A percentile compares a stretch with the other conserved stretches of the same genome.
Conservation (phyloP, 2,797 vertebrate genomes). For the Onychomys leucogaster region DNA sequence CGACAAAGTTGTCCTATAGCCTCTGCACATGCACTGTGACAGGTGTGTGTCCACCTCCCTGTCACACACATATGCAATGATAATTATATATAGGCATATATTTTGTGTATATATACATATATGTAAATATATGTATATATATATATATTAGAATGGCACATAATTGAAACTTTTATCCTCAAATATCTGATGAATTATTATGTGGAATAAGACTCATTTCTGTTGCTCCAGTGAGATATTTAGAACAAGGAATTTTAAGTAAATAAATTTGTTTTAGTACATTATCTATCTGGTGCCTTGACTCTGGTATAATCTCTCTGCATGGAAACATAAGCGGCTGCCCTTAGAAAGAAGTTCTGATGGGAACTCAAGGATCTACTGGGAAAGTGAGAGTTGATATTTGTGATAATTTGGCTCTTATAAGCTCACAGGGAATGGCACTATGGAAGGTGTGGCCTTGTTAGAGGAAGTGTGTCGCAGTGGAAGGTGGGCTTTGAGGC, state of each 20-base stretch:
- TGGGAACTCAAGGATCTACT: neutral
- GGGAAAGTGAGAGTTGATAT: neutral
- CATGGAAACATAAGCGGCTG: neutral
- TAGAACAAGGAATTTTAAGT: conserved; percentile 21
- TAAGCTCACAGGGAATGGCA: neutral
- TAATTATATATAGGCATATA: neutral
- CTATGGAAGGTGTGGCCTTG: neutral
- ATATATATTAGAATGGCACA: neutral
- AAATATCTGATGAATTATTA: neutral
- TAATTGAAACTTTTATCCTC: conserved; percentile 3
- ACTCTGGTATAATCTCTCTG: neutral
- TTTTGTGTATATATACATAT: neutral
- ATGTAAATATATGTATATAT: neutral
- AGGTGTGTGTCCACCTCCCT: neutral
- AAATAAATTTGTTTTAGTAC: neutral
- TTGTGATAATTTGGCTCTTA: neutral
- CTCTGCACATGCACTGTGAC: neutral
- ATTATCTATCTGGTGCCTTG: neutral
- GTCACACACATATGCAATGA: neutral
- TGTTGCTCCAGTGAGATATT: neutral
- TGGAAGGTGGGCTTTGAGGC: neutral
- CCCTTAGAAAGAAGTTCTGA: conserved; percentile 12
- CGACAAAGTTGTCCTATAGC: neutral
- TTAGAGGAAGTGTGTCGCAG: too few species aligned
- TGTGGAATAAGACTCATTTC: neutral